Base-by-base conservation (phyloP, 2,113 vertebrate genomes). In the Dipodomys spectabilis region DNA sequence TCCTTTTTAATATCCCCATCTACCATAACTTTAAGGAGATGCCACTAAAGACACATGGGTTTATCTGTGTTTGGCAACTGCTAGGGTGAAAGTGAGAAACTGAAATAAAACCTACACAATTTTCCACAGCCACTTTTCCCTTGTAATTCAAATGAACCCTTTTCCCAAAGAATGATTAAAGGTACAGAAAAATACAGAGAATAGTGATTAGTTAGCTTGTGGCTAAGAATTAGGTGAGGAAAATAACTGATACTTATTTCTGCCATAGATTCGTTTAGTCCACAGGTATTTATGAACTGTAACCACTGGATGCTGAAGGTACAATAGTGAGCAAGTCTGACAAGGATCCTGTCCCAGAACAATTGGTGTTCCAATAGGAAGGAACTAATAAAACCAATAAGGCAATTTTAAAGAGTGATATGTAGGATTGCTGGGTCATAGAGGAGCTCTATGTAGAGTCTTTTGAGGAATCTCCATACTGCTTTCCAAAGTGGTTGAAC, bases 341-440 rank as follows among this genome's bases (percentile, higher is more conserved):
- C 45, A 82, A 89, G 15, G 49, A 69, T 53, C 35, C 27, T 32
- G 4, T 83, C 16, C 10, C 77, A 53, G 13, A 20, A 15, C 39
- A 87, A 30, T 12, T 94, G 23, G 69, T 93, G 35, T 74, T 95
- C 65, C 90, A 83, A 7, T 68, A 3, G 64, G 74, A 9, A 89
- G 68, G 30, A 32, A 86, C 35, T 83, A 62, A 81, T 72, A n/a
- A 69, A 81, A 35, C 13, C 39, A 45, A 67, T 18, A 77, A 35
- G 9, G 60, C 89, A 60, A 80, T 87, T 86, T 88, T 83, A 79
- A 13, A 62, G 69, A 83, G 30, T 72, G 49, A 10, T 67, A 86
- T 49, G 49, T 39, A 39, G 39, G 39, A 39, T 39, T 39, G 39
- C 39, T 39, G 5, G 39, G 39, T 39, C 39, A 39, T 39, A 39